phyloP scores from a whole-genome alignment of 2,113 vertebrate species.

The Spilogale gracilis region DNA sequence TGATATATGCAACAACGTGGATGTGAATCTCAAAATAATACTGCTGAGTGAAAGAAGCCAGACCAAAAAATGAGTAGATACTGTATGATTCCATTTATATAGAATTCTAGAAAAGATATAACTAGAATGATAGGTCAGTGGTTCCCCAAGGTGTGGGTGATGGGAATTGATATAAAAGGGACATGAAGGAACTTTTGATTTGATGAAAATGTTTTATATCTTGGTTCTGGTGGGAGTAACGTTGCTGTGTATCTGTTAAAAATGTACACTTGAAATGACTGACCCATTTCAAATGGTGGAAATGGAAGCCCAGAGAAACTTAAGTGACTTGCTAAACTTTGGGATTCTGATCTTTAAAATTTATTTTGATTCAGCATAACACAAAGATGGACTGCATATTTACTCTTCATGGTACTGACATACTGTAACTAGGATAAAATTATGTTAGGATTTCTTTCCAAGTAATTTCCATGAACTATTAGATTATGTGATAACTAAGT shows the following conservation, averaged over 20 bases:
- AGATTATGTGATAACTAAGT: conserved; percentile 52
- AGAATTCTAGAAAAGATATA: conserved; percentile 45
- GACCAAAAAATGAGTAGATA: background rate
- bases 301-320: conserved; percentile 36
- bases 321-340: conserved; percentile 30
- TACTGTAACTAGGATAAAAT: background rate
- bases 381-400: background rate
- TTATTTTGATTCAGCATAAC: background rate
- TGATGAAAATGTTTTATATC: background rate
- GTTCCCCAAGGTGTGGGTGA: background rate
- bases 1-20: background rate
- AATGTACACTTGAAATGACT: background rate
- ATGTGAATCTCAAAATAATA: conserved; percentile 58
- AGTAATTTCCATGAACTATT: background rate
- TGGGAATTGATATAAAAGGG: background rate
- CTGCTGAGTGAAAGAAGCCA: conserved; percentile 54
- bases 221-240: conserved; percentile 8
- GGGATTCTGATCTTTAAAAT: conserved; percentile 36
- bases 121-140: background rate
- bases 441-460: background rate
- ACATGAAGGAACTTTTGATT: background rate
- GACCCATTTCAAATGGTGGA: conserved; percentile 16
- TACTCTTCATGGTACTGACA: background rate
- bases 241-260: background rate
- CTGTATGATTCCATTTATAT: conserved; percentile 21